These are phyloP conservation scores for Myripristis murdjan DNA, from an alignment of 2,797 vertebrate genomes.

Conservation along the genomic window DNA sequence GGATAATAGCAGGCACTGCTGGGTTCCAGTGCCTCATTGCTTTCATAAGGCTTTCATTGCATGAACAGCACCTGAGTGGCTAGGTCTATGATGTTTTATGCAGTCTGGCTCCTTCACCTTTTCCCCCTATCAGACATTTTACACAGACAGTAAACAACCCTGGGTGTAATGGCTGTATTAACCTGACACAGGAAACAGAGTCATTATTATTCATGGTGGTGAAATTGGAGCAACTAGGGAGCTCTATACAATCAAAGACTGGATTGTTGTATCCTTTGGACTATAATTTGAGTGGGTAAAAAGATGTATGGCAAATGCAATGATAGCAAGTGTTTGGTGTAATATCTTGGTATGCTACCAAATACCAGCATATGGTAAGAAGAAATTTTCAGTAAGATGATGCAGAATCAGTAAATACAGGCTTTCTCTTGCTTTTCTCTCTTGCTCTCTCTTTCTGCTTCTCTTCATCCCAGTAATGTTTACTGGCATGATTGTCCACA, in stretches of 20 bases:
- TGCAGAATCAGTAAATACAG: constrained; percentile 13
- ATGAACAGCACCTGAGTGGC: constrained; percentile 46
- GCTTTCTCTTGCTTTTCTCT: no score
- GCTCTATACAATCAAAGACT: constrained; percentile 33
- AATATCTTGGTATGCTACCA: constrained; percentile 29
- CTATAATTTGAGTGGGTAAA: constrained; percentile 37
- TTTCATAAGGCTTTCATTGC: constrained; percentile 56
- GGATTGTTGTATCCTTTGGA: constrained; percentile 16
- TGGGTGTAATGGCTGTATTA: constrained; percentile 57
- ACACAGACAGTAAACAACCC: constrained; percentile 55
- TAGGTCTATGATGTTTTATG: constrained; percentile 66
- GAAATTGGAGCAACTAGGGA: constrained; percentile 34
- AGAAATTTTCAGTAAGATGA: constrained; percentile 8
- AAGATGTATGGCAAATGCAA: constrained; percentile 13
- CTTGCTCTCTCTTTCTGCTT: neutral
- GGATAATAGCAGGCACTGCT: constrained; percentile 29
- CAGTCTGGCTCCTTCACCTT: constrained; percentile 47
- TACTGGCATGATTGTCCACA: neutral
- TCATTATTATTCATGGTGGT: constrained; percentile 66
- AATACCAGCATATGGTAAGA: constrained; percentile 14
- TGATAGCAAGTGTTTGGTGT: constrained; percentile 4
- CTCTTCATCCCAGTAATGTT: constrained; percentile 1
- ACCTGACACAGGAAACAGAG: constrained; percentile 46
- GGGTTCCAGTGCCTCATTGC: constrained; percentile 32
- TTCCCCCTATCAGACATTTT: constrained; percentile 48